These are phyloP conservation scores for Gymnoscopelus braueri DNA, from an alignment of 2,797 vertebrate species.

Conservation along the genomic window DNA sequence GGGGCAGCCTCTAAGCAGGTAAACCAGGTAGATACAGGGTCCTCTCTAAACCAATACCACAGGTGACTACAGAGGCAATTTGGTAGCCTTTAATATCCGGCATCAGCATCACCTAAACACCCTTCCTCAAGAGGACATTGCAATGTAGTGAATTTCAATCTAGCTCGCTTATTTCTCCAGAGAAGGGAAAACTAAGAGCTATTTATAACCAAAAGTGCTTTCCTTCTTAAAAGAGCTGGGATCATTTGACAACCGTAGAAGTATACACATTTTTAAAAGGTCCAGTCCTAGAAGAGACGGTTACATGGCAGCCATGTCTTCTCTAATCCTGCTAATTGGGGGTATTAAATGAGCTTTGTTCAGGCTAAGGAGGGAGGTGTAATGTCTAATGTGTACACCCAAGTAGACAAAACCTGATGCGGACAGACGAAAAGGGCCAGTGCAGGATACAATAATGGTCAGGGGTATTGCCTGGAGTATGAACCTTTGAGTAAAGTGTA, in stretches of 20 bases:
- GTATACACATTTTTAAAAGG: background rate
- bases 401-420: slow-evolving; percentile 1
- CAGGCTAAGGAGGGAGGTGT: background rate
- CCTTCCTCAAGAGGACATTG: background rate
- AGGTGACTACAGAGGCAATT: no score
- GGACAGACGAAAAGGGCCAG: background rate
- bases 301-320: slow-evolving; percentile 1
- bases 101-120: background rate
- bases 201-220: background rate
- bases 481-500: no score
- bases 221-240: background rate
- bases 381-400: background rate
- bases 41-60: no score
- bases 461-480: background rate
- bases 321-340: slow-evolving; percentile 3
- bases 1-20: no score
- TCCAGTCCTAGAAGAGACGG: slow-evolving; percentile 5
- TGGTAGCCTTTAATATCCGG: background rate
- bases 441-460: background rate
- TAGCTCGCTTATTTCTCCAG: background rate
- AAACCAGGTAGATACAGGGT: no score
- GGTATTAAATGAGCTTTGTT: background rate
- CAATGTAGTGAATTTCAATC: background rate
- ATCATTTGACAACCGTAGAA: no score
- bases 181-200: background rate